Evolutionary conservation across 2,797 vertebrate species (phyloP), one percentile per base, ranked within the genome.

Genomic region (Mus minutoides): DNA sequence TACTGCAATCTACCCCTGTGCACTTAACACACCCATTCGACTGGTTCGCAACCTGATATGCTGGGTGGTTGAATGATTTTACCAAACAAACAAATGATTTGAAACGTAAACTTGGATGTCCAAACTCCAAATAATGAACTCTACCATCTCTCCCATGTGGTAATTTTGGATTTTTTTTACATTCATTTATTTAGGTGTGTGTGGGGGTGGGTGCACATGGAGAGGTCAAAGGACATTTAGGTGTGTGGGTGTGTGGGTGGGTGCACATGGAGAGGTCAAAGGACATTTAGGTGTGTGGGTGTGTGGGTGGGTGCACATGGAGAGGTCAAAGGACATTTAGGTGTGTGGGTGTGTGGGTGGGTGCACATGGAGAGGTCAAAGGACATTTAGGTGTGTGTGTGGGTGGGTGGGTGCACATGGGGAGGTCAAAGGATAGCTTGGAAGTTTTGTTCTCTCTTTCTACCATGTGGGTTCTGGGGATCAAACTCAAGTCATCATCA

Each of bases 91-190:
- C 17, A 49, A 92, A 0, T 40, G 56, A 76, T 79, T 43, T 69
- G 85, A 92, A 85, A 87, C 90, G 75, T 92, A 86, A 83, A 94
- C 64, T 54, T 88, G 46, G 84, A 16, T 64, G 60, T 58, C 34
- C 37, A 88, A 69, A 56, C 29, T 79, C 64, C 46, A 40, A 22
- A 87, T 77, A 31, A 12, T 54, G 31, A 77, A 31, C 56, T 76
- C 76, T 77, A 67, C 22, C 49, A 26, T 62, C 13, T 86, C 10
- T 85, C 16, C 62, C 1, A 6, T 2, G 34, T 31, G 14, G 14
- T 31, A 87, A 40, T 56, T 71, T 69, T 54, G 22, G 7, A 6
- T n/a, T 69, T 52, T 87, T 52, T 86, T 52, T 43, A 79, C 29
- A 56, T 58, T 82, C 58, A 58, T 82, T 82, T 82, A 58, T 82